Evolutionary conservation across 2,797 vertebrate genomes (phyloP).

Genomic region (Aldrovandia affinis): DNA sequence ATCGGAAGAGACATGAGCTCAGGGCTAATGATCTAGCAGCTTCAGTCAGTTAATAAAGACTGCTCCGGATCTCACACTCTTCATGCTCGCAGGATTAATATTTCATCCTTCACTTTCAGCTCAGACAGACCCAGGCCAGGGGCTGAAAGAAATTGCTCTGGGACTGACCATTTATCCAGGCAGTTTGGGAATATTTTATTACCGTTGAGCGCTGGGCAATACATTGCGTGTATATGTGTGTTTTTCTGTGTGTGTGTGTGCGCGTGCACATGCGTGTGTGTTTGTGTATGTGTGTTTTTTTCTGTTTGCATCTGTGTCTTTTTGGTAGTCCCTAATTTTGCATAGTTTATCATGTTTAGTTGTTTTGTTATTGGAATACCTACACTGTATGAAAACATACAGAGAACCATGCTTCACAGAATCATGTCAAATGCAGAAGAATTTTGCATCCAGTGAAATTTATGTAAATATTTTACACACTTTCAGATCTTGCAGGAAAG

Average conservation of each 20-base stretch:
- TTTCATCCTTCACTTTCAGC: conserved; percentile 19
- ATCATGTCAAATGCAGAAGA: no score
- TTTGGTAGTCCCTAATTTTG: no score
- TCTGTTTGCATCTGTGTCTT: background rate
- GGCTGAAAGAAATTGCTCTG: background rate
- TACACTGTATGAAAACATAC: background rate
- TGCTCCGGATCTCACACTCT: background rate
- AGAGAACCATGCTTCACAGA: background rate
- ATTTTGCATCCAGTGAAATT: no score
- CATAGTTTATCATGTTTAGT: background rate
- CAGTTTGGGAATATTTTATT: conserved; percentile 20
- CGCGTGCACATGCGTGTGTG: background rate
- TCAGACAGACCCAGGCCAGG: conserved; percentile 13
- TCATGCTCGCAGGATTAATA: conserved; percentile 24
- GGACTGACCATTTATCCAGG: conserved; percentile 18
- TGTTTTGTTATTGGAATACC: background rate
- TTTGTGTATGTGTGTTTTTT: background rate
- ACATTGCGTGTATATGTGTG: background rate
- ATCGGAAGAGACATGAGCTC: conserved; percentile 7
- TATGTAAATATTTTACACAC: no score
- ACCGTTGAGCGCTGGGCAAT: background rate
- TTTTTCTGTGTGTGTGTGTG: background rate
- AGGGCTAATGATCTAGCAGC: conserved; percentile 15
- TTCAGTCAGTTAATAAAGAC: conserved; percentile 25
- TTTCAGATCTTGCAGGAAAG: no score